Conservation (phyloP, 1,140 invertebrate genomes). For the Anastrepha ludens region DNA sequence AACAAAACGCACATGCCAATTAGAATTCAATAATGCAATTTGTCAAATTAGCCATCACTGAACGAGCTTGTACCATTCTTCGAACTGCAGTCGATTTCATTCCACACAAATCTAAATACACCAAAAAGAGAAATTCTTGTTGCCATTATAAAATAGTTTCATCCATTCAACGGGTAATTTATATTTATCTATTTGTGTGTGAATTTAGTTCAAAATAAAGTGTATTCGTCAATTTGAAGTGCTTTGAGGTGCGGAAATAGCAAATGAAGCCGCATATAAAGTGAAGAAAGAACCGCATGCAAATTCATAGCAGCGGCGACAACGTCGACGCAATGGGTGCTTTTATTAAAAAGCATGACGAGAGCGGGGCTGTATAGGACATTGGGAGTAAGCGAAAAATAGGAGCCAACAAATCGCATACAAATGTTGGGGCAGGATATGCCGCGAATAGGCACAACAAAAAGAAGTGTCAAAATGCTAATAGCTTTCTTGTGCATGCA, state of each 20-base stretch:
- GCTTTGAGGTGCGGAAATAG: neutral
- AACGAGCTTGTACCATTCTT: neutral
- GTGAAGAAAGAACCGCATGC: conserved; percentile 22
- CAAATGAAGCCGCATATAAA: neutral
- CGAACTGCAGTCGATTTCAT: conserved; percentile 26
- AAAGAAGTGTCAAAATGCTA: conserved; percentile 33
- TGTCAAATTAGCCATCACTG: conserved; percentile 2
- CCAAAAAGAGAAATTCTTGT: conserved; percentile 42
- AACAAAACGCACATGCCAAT: neutral
- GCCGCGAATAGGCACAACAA: conserved; percentile 20
- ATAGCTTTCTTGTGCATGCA: neutral
- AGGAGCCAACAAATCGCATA: neutral
- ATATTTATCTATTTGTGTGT: neutral
- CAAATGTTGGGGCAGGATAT: conserved; percentile 45
- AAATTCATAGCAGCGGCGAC: neutral
- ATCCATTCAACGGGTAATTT: conserved; percentile 20
- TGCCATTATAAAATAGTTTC: conserved; percentile 53
- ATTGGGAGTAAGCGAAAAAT: conserved; percentile 9
- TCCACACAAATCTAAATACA: conserved; percentile 52
- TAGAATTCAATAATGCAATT: conserved; percentile 17
- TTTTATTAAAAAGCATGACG: neutral
- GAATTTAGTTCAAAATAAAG: neutral
- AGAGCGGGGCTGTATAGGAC: neutral
- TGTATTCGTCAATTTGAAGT: neutral
- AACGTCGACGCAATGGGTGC: neutral